These are phyloP conservation scores for Cyclophora punctaria DNA, from an alignment of 2,888 invertebrate species.

Conservation along the genomic window DNA sequence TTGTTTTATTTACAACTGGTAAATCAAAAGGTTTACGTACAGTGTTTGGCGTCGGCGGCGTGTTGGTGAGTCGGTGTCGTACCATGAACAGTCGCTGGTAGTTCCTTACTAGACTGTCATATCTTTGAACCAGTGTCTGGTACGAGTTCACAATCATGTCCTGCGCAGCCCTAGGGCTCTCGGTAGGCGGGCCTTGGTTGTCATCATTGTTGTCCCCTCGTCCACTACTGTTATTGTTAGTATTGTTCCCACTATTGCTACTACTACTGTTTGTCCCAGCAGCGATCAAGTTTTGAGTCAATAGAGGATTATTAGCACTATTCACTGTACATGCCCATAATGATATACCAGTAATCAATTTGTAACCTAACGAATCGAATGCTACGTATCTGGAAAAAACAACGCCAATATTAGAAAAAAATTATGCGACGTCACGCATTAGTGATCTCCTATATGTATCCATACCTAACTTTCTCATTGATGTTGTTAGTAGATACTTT, in stretches of 20 bases:
- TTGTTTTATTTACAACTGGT: too few relatives aligned
- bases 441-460: neutral
- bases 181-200: conserved; percentile 26
- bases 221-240: neutral
- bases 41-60: conserved; percentile 57
- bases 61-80: conserved; percentile 54
- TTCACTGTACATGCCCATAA: conserved; percentile 39
- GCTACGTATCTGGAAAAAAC: conserved; percentile 81
- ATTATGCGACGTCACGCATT: neutral
- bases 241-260: conserved; percentile 31
- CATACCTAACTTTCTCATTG: conserved; percentile 87
- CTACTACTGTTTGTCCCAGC: conserved; percentile 34
- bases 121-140: conserved; percentile 67
- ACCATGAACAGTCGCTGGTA: conserved; percentile 69
- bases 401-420: too few relatives aligned
- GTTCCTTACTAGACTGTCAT: conserved; percentile 67
- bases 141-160: conserved; percentile 67
- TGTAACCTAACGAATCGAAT: conserved; percentile 87
- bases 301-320: conserved; percentile 28
- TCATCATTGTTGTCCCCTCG: conserved; percentile 1
- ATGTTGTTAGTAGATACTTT: conserved; percentile 83
- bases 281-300: conserved; percentile 36
- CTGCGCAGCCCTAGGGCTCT: conserved; percentile 42
- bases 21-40: conserved; percentile 31
- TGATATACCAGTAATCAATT: conserved; percentile 89